These are phyloP conservation scores for Branchipolynoe longqiensis DNA, from an alignment of 2,888 invertebrate genomes.

Conservation along the genomic window DNA sequence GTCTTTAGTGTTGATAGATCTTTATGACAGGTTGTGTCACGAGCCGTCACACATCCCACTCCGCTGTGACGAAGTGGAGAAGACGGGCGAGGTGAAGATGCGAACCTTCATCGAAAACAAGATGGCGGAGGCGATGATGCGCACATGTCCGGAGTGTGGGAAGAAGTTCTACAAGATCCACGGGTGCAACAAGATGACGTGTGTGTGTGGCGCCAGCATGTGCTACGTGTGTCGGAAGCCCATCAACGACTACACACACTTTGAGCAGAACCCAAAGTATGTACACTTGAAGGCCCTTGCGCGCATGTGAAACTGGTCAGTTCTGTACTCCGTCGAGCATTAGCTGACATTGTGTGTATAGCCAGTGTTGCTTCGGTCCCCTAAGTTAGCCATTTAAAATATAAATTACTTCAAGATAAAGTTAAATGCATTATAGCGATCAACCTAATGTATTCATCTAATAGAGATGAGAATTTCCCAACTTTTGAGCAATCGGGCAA, in stretches of 20 bases:
- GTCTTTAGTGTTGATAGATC: too few species aligned
- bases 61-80: conserved; percentile 79
- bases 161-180: conserved; percentile 74
- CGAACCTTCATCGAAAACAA: conserved; percentile 84
- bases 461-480: too few species aligned
- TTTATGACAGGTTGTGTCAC: conserved; percentile 84
- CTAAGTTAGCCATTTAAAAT: too few species aligned
- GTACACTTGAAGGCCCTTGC: too few species aligned
- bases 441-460: too few species aligned
- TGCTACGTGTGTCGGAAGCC: conserved; percentile 78
- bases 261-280: conserved; percentile 70
- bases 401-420: too few species aligned
- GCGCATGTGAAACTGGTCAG: background rate
- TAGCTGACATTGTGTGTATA: background rate
- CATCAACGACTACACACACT: conserved; percentile 84
- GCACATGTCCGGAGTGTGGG: conserved; percentile 76
- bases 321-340: background rate
- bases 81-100: conserved; percentile 76
- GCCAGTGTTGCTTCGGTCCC: too few species aligned
- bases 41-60: conserved; percentile 84
- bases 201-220: conserved; percentile 78
- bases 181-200: conserved; percentile 81
- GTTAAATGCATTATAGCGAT: too few species aligned
- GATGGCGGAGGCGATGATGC: conserved; percentile 80
- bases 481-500: too few species aligned